Evolutionary conservation across 1,140 invertebrate species (phyloP), one percentile per base, ranked within the genome.

Genomic region (Cydia amplana): DNA sequence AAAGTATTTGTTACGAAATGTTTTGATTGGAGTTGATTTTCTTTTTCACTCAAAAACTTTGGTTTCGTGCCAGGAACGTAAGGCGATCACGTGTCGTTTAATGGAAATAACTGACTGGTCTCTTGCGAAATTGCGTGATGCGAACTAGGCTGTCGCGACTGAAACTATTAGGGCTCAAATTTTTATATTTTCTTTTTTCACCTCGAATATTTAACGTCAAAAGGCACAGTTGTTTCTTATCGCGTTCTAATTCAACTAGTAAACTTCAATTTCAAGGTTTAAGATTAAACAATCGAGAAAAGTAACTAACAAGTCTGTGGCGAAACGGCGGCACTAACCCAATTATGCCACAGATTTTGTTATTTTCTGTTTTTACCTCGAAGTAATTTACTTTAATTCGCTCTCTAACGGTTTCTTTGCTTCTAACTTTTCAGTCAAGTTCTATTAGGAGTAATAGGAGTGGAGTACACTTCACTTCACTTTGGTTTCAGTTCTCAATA

Each of bases 61-160:
- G 80, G 75, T 80, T 77, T 79, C 20, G 73, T 80, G 79, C 80
- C 80, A 82, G 73, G 74, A 79, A 76, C 73, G 55, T 49, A 36
- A n/a, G 43, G 51, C 60, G 72, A 64, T 74, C 75, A 72, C 77
- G 70, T 78, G 80, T 63, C 65, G 75, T 75, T 70, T 77, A 75
- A 80, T 80, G 76, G 76, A 80, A 78, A 72, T 51, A 64, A 74
- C 74, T 75, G 77, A 78, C 49, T 74, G 73, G 67, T 70, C 65
- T 72, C 55, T 74, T 23, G 63, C 75, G 63, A 70, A 70, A 70
- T 70, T 18, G 65, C 65, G 65, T 70, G 65, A 20, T 70, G 36
- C 18, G 32, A 70, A n/a, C 28, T 70, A 25, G 28, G 64, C 28
- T 67, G 64, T 14, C 32, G 32, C n/a, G 32, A 40, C 64, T 10